Evolutionary conservation across 2,888 invertebrate species (phyloP).

Genomic region (Syritta pipiens): DNA sequence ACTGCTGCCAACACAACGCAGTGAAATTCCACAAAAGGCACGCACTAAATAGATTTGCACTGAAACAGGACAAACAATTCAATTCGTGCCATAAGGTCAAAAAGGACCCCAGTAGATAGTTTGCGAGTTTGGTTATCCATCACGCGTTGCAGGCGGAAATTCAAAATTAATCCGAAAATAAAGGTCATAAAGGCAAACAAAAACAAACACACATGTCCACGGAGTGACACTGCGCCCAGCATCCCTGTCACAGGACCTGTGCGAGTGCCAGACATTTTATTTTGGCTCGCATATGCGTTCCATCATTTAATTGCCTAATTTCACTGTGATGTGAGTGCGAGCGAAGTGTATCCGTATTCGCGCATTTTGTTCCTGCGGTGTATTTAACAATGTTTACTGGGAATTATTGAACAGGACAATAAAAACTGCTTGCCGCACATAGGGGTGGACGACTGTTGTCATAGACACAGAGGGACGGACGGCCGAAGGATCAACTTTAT

Average conservation of each 20-base stretch:
- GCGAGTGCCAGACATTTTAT: conserved; percentile 4
- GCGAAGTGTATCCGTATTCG: not conserved
- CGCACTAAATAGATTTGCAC: not conserved
- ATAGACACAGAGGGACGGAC: conserved; percentile 9
- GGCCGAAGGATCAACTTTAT: conserved; percentile 3
- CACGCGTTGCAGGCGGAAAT: not conserved
- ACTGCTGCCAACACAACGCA: no score
- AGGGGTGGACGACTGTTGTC: conserved; percentile 9
- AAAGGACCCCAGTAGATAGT: not conserved
- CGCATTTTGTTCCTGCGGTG: conserved; percentile 45
- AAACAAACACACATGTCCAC: conserved; percentile 51
- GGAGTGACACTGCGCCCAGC: conserved; percentile 27
- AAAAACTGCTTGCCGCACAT: conserved; percentile 40
- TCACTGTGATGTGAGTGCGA: not conserved
- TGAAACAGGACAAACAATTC: not conserved
- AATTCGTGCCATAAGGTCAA: conserved; percentile 12
- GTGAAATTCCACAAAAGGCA: not conserved
- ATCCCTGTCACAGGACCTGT: conserved; percentile 19
- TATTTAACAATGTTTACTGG: conserved; percentile 59
- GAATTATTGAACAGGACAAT: conserved; percentile 59
- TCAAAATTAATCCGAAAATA: conserved; percentile 44
- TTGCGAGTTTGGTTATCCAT: not conserved
- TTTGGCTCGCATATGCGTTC: conserved; percentile 36
- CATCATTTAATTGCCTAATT: conserved; percentile 53
- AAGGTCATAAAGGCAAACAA: conserved; percentile 60